Percentiles rank a stretch among this genome's conserved stretches.
These are phyloP conservation scores for Mantis religiosa DNA, from an alignment of 2,888 invertebrate species.

Conservation along the genomic window DNA sequence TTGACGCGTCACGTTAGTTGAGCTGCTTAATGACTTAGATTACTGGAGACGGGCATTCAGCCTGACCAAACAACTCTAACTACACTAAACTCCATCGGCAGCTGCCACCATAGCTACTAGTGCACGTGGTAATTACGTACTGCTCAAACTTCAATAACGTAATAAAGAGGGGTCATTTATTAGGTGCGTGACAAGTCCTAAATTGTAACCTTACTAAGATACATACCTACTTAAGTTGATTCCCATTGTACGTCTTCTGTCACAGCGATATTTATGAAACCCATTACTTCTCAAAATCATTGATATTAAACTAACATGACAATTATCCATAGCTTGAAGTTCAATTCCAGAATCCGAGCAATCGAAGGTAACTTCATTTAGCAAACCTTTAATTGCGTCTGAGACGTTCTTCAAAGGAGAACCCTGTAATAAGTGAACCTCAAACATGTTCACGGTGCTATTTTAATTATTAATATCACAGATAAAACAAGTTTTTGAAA, in stretches of 20 bases:
- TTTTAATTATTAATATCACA: background rate
- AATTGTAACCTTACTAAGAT: background rate
- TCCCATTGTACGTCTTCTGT: slow-evolving; percentile 95
- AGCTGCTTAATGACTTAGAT: too few species aligned
- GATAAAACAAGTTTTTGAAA: background rate
- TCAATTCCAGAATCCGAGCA: slow-evolving; percentile 89
- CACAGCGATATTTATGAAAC: slow-evolving; percentile 97
- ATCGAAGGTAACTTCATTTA: slow-evolving; percentile 97
- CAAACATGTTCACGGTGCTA: slow-evolving; percentile 72
- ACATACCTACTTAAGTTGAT: slow-evolving; percentile 85
- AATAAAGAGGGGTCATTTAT: too few species aligned
- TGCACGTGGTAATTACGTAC: too few species aligned
- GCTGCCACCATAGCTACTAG: too few species aligned
- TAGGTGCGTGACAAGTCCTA: too few species aligned
- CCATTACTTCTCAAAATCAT: slow-evolving; percentile 89
- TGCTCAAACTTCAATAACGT: too few species aligned
- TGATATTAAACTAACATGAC: slow-evolving; percentile 96
- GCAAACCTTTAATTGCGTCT: slow-evolving; percentile 96
- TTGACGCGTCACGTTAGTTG: too few species aligned
- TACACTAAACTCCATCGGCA: too few species aligned
- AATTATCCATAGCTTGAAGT: slow-evolving; percentile 96
- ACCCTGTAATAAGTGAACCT: slow-evolving; percentile 90
- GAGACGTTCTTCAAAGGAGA: slow-evolving; percentile 92
- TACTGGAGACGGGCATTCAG: too few species aligned
- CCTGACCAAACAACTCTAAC: too few species aligned